phyloP scores from a whole-genome alignment of 2,888 invertebrate species.

The Lasius platythorax region DNA sequence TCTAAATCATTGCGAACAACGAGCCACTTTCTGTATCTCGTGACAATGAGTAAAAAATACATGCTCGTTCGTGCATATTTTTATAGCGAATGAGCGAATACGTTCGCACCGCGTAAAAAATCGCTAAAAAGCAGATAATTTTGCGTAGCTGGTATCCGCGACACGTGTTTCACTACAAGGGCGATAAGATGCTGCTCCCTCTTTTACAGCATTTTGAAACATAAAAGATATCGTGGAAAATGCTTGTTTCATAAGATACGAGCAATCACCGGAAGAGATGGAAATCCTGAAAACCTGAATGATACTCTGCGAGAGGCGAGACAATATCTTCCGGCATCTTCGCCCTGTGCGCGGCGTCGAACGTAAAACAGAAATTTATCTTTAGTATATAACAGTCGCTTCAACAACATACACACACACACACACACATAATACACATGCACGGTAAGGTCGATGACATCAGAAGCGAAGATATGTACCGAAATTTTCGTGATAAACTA shows the following conservation, averaged over 20 bases:
- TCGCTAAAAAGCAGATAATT: conserved; percentile 23
- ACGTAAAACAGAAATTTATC: conserved; percentile 33
- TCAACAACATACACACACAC: neutral
- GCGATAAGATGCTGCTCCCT: neutral
- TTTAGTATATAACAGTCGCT: neutral
- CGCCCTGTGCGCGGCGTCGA: neutral
- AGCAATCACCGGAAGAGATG: conserved; percentile 58
- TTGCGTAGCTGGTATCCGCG: neutral
- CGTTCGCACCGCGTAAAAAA: conserved; percentile 12
- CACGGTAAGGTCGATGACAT: neutral
- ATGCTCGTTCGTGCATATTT: conserved; percentile 24
- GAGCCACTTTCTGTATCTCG: neutral
- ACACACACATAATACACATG: too few relatives aligned
- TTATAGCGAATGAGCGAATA: conserved; percentile 9
- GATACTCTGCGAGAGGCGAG: conserved; percentile 3
- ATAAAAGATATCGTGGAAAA: conserved; percentile 57
- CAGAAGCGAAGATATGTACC: conserved; percentile 5
- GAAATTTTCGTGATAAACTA: conserved; percentile 25
- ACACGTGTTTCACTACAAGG: neutral
- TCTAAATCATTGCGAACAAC: neutral
- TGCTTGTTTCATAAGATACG: conserved; percentile 48
- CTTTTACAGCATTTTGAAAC: neutral
- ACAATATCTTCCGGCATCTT: conserved; percentile 45
- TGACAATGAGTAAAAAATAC: conserved; percentile 16
- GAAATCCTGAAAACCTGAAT: conserved; percentile 43